Conservation (phyloP, 2,113 vertebrate species). For the Manacus vitellinus region DNA sequence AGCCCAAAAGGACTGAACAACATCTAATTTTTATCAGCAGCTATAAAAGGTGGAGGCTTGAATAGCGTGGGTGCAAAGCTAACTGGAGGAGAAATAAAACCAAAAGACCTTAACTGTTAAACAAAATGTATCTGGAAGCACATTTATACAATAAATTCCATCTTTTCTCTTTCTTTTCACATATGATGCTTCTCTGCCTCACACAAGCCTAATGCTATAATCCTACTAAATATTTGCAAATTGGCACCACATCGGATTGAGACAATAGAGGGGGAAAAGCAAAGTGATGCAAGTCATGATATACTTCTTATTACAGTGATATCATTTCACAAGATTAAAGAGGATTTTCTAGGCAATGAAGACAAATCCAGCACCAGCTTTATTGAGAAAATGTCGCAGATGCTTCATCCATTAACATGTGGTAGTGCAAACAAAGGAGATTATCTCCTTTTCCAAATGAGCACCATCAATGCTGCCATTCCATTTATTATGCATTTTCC, state of each 20-base stretch:
- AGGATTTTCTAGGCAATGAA: slow-evolving; percentile 33
- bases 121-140: neutral
- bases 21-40: slow-evolving; percentile 34
- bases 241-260: neutral
- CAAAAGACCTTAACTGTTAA: neutral
- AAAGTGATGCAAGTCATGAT: neutral
- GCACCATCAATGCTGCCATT: neutral
- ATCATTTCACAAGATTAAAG: slow-evolving; percentile 13
- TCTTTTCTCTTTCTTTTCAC: neutral
- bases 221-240: slow-evolving; percentile 13
- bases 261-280: neutral
- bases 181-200: neutral
- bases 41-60: neutral
- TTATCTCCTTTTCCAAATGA: slow-evolving; percentile 18
- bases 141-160: neutral
- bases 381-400: neutral
- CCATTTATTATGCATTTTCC: neutral
- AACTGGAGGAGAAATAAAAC: neutral
- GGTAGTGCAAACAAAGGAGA: neutral
- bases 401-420: neutral
- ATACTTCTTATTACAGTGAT: neutral
- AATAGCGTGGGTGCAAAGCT: neutral
- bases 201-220: neutral
- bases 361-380: neutral
- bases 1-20: slow-evolving; percentile 22